Conservation (phyloP, 1,140 invertebrate genomes). For the Nasonia longicornis region DNA sequence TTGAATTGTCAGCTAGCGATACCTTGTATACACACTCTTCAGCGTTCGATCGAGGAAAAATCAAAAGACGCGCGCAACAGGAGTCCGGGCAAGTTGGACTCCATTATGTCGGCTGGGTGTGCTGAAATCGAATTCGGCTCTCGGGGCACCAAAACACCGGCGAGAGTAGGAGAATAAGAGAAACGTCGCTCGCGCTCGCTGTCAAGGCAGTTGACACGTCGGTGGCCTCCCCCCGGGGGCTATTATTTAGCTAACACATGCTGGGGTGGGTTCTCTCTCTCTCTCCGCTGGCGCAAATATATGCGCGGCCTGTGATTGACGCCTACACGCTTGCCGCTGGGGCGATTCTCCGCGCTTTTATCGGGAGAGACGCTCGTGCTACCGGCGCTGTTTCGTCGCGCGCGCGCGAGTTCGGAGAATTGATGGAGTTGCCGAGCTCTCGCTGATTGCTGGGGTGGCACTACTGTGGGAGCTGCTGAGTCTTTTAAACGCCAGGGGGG, state of each 20-base stretch:
- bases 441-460: slow-evolving; percentile 22
- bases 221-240: slow-evolving; percentile 56
- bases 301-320: slow-evolving; percentile 68
- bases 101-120: slow-evolving; percentile 5
- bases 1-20: too few species aligned
- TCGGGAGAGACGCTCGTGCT: neutral
- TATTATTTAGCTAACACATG: slow-evolving; percentile 68
- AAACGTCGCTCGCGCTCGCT: slow-evolving; percentile 60
- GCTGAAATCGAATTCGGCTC: slow-evolving; percentile 53
- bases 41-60: neutral
- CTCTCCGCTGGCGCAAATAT: slow-evolving; percentile 54
- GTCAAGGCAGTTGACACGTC: slow-evolving; percentile 66
- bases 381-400: neutral
- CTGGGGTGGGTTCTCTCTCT: slow-evolving; percentile 54
- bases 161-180: slow-evolving; percentile 48
- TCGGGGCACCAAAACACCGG: slow-evolving; percentile 44
- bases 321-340: slow-evolving; percentile 58
- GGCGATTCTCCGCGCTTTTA: slow-evolving; percentile 16
- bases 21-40: too few species aligned
- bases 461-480: neutral
- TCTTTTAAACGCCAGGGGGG: neutral
- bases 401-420: neutral
- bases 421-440: neutral
- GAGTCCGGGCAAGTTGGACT: slow-evolving; percentile 10
- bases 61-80: slow-evolving; percentile 8